phyloP scores from a whole-genome alignment of 2,797 vertebrate species.

The Spea hammondii region DNA sequence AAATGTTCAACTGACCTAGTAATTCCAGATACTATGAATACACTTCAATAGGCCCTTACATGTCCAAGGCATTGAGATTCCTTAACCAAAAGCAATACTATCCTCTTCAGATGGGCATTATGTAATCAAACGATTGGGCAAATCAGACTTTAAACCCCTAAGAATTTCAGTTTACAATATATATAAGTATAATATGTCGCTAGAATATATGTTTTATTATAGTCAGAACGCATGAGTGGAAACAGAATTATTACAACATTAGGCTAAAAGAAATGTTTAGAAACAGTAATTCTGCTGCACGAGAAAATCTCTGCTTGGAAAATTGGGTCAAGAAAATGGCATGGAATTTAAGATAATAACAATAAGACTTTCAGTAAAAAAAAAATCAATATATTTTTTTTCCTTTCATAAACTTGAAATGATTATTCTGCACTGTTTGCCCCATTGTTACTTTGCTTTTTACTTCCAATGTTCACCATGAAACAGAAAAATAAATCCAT shows the following conservation, averaged over 20 bases:
- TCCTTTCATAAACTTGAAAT: not conserved
- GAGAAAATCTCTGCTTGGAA: not conserved
- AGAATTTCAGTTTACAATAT: no score
- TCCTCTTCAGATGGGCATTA: no score
- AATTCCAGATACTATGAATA: no score
- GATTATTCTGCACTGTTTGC: not conserved
- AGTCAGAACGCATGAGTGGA: not conserved
- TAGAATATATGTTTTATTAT: no score
- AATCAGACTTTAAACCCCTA: no score
- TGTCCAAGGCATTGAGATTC: no score
- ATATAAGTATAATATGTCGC: no score
- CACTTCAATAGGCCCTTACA: no score
- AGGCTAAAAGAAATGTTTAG: not conserved
- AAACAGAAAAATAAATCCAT: not conserved
- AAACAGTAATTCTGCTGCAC: not conserved
- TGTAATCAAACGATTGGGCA: no score
- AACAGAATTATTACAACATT: not conserved
- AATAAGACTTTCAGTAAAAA: not conserved
- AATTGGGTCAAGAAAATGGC: not conserved
- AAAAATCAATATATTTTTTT: not conserved
- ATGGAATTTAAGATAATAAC: not conserved
- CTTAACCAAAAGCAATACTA: no score
- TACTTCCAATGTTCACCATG: not conserved
- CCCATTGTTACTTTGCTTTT: not conserved
- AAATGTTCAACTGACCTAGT: no score